A percentile compares a stretch with the other conserved stretches of the same genome.
phyloP scores from a whole-genome alignment of 2,797 vertebrate genomes.

The Enteromius anoplus region DNA sequence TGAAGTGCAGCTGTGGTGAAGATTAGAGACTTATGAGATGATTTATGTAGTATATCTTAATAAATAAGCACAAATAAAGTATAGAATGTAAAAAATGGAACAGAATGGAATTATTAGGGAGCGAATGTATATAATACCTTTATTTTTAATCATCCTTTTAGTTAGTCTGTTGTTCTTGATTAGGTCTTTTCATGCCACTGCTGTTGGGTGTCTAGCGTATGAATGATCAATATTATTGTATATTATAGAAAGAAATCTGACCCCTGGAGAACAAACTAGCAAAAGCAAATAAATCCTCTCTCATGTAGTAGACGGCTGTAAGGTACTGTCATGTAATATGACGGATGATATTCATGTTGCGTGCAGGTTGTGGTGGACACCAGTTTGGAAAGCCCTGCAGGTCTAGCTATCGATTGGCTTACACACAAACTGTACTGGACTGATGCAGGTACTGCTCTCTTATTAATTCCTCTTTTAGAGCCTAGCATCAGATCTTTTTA shows the following conservation, averaged over 20 bases:
- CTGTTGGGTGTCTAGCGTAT: neutral
- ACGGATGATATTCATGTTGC: slow-evolving; percentile 8
- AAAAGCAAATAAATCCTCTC: neutral
- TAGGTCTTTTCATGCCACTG: neutral
- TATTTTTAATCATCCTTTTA: neutral
- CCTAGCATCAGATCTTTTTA: neutral
- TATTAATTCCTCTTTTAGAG: neutral
- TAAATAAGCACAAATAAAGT: neutral
- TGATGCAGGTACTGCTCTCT: slow-evolving; percentile 87
- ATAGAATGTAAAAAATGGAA: neutral
- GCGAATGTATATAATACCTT: neutral
- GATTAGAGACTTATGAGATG: neutral
- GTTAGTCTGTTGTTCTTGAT: neutral
- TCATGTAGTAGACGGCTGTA: no score
- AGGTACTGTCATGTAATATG: neutral
- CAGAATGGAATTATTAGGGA: neutral
- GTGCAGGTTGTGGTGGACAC: slow-evolving; percentile 92
- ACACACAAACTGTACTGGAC: slow-evolving; percentile 98
- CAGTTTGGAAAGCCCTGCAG: slow-evolving; percentile 96
- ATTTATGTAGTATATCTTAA: neutral
- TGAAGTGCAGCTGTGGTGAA: neutral
- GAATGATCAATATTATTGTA: neutral
- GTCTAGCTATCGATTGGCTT: slow-evolving; percentile 96
- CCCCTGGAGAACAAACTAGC: neutral
- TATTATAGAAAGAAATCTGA: neutral